A percentile compares a stretch with the other conserved stretches of the same genome.
These are phyloP conservation scores for Aleiodes alternator DNA, from an alignment of 2,888 invertebrate species.

Conservation along the genomic window DNA sequence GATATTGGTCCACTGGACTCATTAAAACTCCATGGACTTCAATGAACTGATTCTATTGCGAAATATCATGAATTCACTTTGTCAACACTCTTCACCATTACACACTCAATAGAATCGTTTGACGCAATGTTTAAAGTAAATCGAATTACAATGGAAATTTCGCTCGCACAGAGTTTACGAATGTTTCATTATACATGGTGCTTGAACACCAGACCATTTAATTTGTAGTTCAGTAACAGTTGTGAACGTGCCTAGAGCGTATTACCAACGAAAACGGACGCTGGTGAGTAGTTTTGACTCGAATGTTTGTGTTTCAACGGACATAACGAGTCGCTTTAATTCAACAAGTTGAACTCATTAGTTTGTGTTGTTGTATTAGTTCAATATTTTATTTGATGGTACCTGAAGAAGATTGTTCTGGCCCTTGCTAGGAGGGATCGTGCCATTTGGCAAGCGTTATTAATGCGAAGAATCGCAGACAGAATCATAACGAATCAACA, in stretches of 20 bases:
- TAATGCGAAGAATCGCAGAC: too few relatives aligned
- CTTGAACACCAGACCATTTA: constrained; percentile 20
- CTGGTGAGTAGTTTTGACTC: too few relatives aligned
- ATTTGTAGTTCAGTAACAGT: constrained; percentile 8
- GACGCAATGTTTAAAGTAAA: not conserved
- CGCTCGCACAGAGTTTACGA: not conserved
- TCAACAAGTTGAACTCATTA: constrained; percentile 19
- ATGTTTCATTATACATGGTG: not conserved
- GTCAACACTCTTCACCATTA: constrained; percentile 1
- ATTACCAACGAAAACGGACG: constrained; percentile 20
- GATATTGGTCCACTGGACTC: too few relatives aligned
- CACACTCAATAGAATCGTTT: not conserved
- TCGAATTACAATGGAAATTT: not conserved
- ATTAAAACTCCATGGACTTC: too few relatives aligned
- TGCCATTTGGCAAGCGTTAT: too few relatives aligned
- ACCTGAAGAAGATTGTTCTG: not conserved
- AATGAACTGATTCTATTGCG: too few relatives aligned
- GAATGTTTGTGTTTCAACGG: constrained; percentile 20
- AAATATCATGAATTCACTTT: too few relatives aligned
- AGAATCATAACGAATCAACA: too few relatives aligned
- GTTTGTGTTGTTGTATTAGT: not conserved
- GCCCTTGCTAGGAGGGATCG: too few relatives aligned
- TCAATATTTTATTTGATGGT: constrained; percentile 2
- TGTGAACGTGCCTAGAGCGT: constrained; percentile 12
- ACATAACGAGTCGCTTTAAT: not conserved